phyloP scores from a whole-genome alignment of 2,888 invertebrate species.

The Onthophagus sagittarius region DNA sequence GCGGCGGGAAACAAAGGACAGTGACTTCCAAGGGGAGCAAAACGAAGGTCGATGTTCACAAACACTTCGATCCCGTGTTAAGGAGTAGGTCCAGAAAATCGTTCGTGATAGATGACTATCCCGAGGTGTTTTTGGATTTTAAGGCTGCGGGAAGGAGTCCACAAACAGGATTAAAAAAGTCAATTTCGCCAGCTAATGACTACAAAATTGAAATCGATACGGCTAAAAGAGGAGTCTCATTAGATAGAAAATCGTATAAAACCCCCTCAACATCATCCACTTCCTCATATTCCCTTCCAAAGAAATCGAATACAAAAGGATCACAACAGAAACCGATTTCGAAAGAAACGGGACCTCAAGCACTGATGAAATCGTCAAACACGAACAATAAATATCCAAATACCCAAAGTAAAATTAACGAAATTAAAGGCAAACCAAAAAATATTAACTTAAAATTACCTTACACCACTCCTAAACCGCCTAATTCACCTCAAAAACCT shows the following conservation, averaged over 20 bases:
- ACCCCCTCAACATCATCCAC: background rate
- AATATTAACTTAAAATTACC: no score
- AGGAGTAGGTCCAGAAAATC: constrained; percentile 8
- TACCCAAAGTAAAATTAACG: background rate
- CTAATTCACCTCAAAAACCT: no score
- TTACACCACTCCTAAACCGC: no score
- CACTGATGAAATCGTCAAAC: background rate
- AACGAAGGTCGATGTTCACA: constrained; percentile 20
- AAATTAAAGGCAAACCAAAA: background rate
- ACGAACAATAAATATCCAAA: background rate
- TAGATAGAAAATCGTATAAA: background rate
- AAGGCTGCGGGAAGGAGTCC: background rate
- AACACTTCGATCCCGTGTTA: constrained; percentile 22
- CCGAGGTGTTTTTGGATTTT: constrained; percentile 9
- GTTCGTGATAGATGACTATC: constrained; percentile 12
- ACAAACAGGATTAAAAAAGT: background rate
- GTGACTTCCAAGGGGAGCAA: constrained; percentile 2
- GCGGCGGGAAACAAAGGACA: background rate
- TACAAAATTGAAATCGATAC: background rate
- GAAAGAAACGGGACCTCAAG: background rate
- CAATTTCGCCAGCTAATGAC: background rate
- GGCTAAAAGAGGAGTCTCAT: background rate
- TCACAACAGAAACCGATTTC: background rate
- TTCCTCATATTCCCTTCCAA: background rate
- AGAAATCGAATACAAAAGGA: background rate